A percentile compares a stretch with the other conserved stretches of the same genome.
phyloP scores from a whole-genome alignment of 2,797 vertebrate species.

The Salarias fasciatus region DNA sequence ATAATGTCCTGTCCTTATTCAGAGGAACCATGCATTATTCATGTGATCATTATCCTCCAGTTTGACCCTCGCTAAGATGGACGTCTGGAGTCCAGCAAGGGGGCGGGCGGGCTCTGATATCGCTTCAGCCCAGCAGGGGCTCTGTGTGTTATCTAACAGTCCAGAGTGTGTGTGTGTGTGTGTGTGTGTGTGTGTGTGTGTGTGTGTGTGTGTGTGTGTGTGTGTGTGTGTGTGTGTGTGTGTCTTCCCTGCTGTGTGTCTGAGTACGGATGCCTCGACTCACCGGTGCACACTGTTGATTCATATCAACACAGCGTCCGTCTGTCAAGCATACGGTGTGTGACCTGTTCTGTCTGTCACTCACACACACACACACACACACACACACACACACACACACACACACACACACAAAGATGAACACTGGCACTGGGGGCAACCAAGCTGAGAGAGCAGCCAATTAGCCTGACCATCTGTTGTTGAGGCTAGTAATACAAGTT shows the following conservation, averaged over 20 bases:
- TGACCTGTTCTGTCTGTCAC: slow-evolving; percentile 9
- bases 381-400: slow-evolving; percentile 6
- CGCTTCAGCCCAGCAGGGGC: background rate
- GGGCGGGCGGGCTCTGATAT: background rate
- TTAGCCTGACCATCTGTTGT: slow-evolving; percentile 59
- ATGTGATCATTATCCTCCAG: slow-evolving; percentile 15
- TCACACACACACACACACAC: slow-evolving; percentile 8
- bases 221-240: background rate
- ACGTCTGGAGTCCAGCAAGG: slow-evolving; percentile 1
- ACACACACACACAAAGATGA: slow-evolving; percentile 24
- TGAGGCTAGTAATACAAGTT: slow-evolving; percentile 1
- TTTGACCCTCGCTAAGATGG: slow-evolving; percentile 21
- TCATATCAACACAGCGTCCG: slow-evolving; percentile 20
- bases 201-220: background rate
- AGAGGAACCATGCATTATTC: background rate
- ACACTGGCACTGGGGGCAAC: slow-evolving; percentile 31
- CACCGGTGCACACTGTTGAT: slow-evolving; percentile 23
- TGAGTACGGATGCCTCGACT: no score
- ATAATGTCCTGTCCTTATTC: slow-evolving; percentile 3
- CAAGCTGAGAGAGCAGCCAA: slow-evolving; percentile 55
- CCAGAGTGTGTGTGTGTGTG: background rate
- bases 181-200: background rate
- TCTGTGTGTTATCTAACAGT: background rate
- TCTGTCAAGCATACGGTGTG: slow-evolving; percentile 28
- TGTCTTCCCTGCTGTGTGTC: background rate